phyloP scores from a whole-genome alignment of 2,888 invertebrate species.

The Coenonympha arcania region DNA sequence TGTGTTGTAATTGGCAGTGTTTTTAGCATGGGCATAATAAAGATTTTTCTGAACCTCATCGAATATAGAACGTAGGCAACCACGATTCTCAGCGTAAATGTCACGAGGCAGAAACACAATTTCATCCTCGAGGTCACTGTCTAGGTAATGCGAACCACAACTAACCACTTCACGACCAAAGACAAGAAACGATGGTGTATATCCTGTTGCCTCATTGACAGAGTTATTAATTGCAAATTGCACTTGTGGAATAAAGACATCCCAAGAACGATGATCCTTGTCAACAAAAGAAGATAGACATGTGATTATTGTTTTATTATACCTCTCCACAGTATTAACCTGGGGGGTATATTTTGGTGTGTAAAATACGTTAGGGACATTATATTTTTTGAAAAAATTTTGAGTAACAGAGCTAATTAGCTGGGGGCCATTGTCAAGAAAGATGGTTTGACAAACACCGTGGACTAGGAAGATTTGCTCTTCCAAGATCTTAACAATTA shows the following conservation, averaged over 20 bases:
- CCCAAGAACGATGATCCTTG: conserved; percentile 21
- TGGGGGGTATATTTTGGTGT: no score
- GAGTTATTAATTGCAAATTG: conserved; percentile 30
- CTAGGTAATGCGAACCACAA: conserved; percentile 15
- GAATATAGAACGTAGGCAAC: no score
- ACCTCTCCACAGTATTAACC: no score
- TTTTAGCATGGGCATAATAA: conserved; percentile 19
- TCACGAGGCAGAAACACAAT: no score
- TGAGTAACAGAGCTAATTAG: no score
- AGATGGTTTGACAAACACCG: conserved; percentile 30
- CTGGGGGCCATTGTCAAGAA: background rate
- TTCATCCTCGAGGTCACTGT: no score
- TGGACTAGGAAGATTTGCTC: conserved; percentile 31
- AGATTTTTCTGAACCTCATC: no score
- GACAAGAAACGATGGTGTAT: conserved; percentile 25
- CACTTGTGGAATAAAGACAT: conserved; percentile 21
- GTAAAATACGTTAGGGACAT: conserved; percentile 5
- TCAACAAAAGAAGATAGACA: background rate
- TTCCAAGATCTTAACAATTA: conserved; percentile 22
- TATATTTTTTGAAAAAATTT: no score
- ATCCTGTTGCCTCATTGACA: conserved; percentile 28
- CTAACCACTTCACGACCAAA: conserved; percentile 24
- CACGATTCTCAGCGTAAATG: no score
- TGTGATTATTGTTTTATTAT: conserved; percentile 30
- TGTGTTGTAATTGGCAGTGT: conserved; percentile 21